Base-by-base conservation (phyloP, 2,113 vertebrate species). In the Acrocephalus arundinaceus region DNA sequence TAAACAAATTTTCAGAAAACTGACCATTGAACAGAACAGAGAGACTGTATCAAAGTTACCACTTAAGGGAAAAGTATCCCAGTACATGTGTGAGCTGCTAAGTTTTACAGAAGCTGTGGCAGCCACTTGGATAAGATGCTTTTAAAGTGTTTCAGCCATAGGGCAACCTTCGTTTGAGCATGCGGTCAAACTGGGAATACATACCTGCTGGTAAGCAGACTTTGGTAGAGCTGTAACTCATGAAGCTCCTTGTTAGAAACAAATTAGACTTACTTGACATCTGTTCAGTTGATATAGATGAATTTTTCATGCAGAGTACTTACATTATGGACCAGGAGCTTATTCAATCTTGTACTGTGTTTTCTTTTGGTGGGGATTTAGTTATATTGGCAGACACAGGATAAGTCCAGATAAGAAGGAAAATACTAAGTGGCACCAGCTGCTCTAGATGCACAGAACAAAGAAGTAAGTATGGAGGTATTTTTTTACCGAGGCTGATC, bases 381-480 rank as follows among this genome's bases (percentile, higher is more conserved):
- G 63, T 94, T 77, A 66, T 57, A 10, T 61, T 90, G 78, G 55
- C 55, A 86, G 78, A 67, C 24, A 74, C 3, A 63, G 52, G 63
- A 70, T 85, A 94, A 94, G 31, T 35, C 48, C 15, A 74, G 75
- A 71, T 86, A 92, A 93, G 27, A 88, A 51, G 45, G 59, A 90
- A 94, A 91, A 59, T 70, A 87, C 22, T 93, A 88, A 58, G 30
- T 59, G 68, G 22, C 67, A 89, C 59, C 66, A 74, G 51, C 55
- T 90, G 75, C 43, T 83, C 49, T 91, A 13, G 39, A 41, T 68
- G 58, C 55, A 49, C 6, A 23, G 76, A 66, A 75, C 58, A 85
- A 76, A 81, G 30, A 37, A 82, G 23, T 86, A 90, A 70, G 57
- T 63, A 33, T 65, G 58, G 43, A 72, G 31, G 39, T 25, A 23